Percentiles rank a stretch among this genome's conserved stretches.
Conservation (phyloP, 2,888 invertebrate species). For the Dusona sp. region DNA sequence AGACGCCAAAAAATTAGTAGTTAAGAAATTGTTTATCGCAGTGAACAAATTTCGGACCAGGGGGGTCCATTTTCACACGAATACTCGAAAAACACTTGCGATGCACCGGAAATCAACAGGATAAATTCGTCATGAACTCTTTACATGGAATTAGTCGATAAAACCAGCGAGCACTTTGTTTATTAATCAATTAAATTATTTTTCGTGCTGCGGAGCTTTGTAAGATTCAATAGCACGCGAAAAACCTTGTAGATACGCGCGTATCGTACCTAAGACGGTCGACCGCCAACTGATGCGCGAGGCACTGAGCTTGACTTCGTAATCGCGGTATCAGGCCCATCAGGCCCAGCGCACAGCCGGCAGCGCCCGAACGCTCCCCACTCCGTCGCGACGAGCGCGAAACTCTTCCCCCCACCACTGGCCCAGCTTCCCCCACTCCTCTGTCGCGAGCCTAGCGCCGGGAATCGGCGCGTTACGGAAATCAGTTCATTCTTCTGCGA, state of each 20-base stretch:
- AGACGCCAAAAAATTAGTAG: not conserved
- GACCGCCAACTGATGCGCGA: conserved; percentile 83
- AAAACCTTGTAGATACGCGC: too few relatives aligned
- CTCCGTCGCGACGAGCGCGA: not conserved
- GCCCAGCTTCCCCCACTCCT: not conserved
- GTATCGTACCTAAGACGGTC: conserved; percentile 81
- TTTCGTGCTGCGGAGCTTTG: not conserved
- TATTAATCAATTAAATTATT: not conserved
- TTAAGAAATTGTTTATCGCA: not conserved
- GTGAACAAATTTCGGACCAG: not conserved
- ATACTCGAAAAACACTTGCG: not conserved
- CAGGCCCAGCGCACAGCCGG: not conserved
- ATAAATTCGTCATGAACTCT: not conserved
- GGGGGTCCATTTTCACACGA: conserved; percentile 4
- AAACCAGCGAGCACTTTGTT: not conserved
- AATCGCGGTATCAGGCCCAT: conserved; percentile 3
- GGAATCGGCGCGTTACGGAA: not conserved
- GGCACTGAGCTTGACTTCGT: conserved; percentile 11
- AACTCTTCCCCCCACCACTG: not conserved
- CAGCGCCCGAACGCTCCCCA: not conserved
- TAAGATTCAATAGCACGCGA: not conserved
- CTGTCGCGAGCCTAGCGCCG: not conserved
- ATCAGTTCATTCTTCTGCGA: not conserved
- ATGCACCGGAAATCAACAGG: not conserved
- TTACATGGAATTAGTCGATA: not conserved